Evolutionary conservation across 2,113 vertebrate species (phyloP).

Genomic region (Notothenia coriiceps): DNA sequence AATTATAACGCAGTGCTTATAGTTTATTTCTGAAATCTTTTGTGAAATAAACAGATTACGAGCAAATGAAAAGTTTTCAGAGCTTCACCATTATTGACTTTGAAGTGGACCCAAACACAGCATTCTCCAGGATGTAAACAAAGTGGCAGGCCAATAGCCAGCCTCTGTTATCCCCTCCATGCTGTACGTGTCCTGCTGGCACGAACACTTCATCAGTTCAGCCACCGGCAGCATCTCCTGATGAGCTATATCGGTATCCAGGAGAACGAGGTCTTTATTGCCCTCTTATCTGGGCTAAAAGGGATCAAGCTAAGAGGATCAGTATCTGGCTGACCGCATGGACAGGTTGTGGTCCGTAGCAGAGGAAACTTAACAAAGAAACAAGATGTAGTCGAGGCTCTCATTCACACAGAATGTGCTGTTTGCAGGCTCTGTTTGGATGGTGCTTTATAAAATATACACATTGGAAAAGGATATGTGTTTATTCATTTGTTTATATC

Average conservation of each 20-base stretch:
- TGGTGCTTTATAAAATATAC: conserved; percentile 13
- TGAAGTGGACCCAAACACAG: conserved; percentile 16
- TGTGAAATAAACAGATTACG: conserved; percentile 3
- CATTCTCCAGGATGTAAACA: conserved; percentile 53
- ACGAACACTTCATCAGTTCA: conserved; percentile 19
- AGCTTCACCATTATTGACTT: neutral
- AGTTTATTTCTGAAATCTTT: neutral
- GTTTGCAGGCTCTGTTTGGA: neutral
- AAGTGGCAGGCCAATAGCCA: conserved; percentile 31
- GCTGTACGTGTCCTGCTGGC: conserved; percentile 23
- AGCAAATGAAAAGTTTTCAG: neutral
- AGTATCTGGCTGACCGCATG: conserved; percentile 47
- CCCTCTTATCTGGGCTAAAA: conserved; percentile 72
- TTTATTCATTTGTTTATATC: neutral
- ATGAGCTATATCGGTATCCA: conserved; percentile 68
- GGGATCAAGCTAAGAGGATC: conserved; percentile 81
- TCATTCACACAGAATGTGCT: conserved; percentile 18
- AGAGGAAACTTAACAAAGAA: conserved; percentile 8
- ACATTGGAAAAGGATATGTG: neutral
- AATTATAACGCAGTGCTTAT: neutral
- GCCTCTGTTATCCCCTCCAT: conserved; percentile 20
- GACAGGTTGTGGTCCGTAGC: conserved; percentile 53
- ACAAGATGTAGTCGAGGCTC: neutral
- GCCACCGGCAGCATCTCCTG: neutral
- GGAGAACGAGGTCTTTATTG: conserved; percentile 62